phyloP scores from a whole-genome alignment of 1,140 invertebrate genomes.

The Ceratitis capitata region DNA sequence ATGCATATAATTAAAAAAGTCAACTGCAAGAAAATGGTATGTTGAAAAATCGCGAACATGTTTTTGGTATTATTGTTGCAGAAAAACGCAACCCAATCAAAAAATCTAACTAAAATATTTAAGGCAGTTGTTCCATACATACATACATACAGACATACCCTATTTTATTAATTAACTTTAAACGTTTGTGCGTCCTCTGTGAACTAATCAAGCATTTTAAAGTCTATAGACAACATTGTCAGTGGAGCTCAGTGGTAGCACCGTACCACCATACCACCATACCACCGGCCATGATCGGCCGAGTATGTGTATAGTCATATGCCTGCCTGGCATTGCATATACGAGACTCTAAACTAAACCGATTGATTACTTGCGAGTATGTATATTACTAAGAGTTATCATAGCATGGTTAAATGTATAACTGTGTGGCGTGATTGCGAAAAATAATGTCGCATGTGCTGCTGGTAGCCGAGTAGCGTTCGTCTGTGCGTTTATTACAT shows the following conservation, averaged over 20 bases:
- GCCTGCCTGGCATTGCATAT: not conserved
- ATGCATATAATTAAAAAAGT: too few species aligned
- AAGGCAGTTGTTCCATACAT: not conserved
- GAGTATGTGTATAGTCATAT: not conserved
- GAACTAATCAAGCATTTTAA: not conserved
- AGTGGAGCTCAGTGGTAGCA: not conserved
- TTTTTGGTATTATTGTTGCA: too few species aligned
- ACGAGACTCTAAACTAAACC: not conserved
- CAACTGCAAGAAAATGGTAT: too few species aligned
- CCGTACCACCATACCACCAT: not conserved
- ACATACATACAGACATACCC: not conserved
- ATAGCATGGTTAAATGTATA: not conserved
- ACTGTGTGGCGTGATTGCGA: constrained; percentile 7
- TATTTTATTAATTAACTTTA: not conserved
- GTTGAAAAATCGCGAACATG: too few species aligned
- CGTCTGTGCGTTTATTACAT: not conserved
- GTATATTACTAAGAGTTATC: not conserved
- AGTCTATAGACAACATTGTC: not conserved
- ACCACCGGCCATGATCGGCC: not conserved
- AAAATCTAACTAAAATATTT: not conserved
- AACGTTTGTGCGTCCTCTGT: not conserved
- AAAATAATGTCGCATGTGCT: not conserved
- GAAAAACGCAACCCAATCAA: not conserved
- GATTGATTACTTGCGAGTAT: too few species aligned
- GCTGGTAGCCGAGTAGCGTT: not conserved